A percentile compares a stretch with the other conserved stretches of the same genome.
Evolutionary conservation across 1,140 invertebrate species (phyloP).

Genomic region (Elymnias hypermnestra): DNA sequence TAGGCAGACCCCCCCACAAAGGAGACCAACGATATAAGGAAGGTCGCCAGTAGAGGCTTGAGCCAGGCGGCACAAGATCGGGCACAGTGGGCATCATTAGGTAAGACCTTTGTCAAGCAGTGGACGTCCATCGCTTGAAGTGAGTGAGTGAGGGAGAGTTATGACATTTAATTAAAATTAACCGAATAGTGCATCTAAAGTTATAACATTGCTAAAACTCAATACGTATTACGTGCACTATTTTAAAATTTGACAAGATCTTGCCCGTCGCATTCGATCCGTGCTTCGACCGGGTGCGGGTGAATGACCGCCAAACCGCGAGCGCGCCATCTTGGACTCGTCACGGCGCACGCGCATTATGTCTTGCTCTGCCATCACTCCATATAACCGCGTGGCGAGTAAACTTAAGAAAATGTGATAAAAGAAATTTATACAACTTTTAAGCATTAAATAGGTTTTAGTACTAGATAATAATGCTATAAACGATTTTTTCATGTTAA

Average conservation of each 20-base stretch:
- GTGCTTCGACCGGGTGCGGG: slow-evolving; percentile 49
- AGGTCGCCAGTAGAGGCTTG: no score
- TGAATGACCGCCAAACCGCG: slow-evolving; percentile 68
- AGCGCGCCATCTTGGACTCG: slow-evolving; percentile 66
- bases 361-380: slow-evolving; percentile 38
- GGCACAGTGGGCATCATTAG: no score
- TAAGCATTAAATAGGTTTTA: no score
- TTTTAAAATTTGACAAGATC: slow-evolving; percentile 34
- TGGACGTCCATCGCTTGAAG: no score
- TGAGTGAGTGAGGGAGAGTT: no score
- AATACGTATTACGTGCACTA: slow-evolving; percentile 15
- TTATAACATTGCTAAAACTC: slow-evolving; percentile 2
- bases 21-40: no score
- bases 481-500: no score
- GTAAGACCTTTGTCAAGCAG: no score
- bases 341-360: slow-evolving; percentile 67
- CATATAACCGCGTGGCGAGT: slow-evolving; percentile 19
- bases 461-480: no score
- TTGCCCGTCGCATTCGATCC: slow-evolving; percentile 39
- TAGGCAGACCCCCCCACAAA: no score
- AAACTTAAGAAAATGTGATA: background rate
- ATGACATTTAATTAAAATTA: background rate
- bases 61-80: no score
- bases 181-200: background rate
- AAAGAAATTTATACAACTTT: no score